phyloP scores from a whole-genome alignment of 2,113 vertebrate species.

The Gnathonemus longibarbis region DNA sequence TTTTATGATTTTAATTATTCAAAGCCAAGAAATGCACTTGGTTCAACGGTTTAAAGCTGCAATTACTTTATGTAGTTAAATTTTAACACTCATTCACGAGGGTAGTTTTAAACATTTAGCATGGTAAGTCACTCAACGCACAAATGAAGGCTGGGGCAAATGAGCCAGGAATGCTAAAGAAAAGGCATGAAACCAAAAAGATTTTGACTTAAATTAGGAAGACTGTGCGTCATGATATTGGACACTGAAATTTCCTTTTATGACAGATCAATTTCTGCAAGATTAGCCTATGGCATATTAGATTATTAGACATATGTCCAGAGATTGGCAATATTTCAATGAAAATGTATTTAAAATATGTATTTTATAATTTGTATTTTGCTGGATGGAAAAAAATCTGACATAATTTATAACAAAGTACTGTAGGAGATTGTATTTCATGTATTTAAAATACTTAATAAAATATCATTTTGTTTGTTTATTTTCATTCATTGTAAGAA shows the following conservation, averaged over 20 bases:
- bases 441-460: neutral
- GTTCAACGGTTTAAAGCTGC: slow-evolving; percentile 25
- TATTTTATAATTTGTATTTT: neutral
- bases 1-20: slow-evolving; percentile 34
- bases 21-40: slow-evolving; percentile 22
- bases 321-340: neutral
- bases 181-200: neutral
- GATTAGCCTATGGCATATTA: neutral
- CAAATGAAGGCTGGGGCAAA: too few species aligned
- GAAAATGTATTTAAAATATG: neutral
- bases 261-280: neutral
- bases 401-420: neutral
- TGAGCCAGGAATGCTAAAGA: neutral
- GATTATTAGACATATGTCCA: neutral
- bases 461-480: neutral
- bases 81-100: slow-evolving; percentile 21
- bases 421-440: neutral
- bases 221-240: neutral
- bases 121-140: neutral
- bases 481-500: neutral
- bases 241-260: neutral
- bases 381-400: neutral
- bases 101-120: neutral
- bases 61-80: slow-evolving; percentile 14
- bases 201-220: neutral